Base-by-base conservation (phyloP, 2,113 vertebrate genomes). In the Vanacampus margaritifer region DNA sequence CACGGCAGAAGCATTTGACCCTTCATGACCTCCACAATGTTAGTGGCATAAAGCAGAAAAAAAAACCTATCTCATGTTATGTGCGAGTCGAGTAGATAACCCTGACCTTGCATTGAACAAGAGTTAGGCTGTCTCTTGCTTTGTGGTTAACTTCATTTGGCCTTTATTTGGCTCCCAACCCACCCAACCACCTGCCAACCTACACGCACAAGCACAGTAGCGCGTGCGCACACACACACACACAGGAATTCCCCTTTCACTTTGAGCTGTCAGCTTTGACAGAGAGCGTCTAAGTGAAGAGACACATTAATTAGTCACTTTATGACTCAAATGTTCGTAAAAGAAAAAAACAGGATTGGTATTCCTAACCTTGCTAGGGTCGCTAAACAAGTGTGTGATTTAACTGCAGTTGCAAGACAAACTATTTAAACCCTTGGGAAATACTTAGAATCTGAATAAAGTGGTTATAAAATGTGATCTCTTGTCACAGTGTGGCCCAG, bases 1-100 rank as follows among this genome's bases (percentile, higher is more conserved):
- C 69, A 81, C 75, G 67, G 67, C 73, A 69, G 59, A 73, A 74
- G 73, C 19, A 48, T 75, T 60, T 79, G 76, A 79, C 77, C 78
- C 56, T 41, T 19, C 16, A 4, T 69, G 78, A 80, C 79, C 85
- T 68, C 59, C 65, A 66, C 67, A 9, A 71, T 56, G 66, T 72
- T 76, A 69, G 66, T 76, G 85, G 81, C 71, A 74, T 72, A 67
- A 74, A 80, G 70, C 43, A 76, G 70, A 85, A 71, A 85, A 69
- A 78, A 74, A 79, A 73, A 56, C 79, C 73, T 82, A 66, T 81
- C 79, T 87, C 69, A 74, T 74, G 72, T 45, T 67, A 67, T 76
- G 63, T 72, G 79, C 58, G 69, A 57, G 72, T 78, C 66, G 61
- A 73, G 72, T 61, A 79, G 86, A 87, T 79, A 88, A 68, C 64